Conservation (phyloP, 2,113 vertebrate genomes). For the Forbesichthys papilliferus region DNA sequence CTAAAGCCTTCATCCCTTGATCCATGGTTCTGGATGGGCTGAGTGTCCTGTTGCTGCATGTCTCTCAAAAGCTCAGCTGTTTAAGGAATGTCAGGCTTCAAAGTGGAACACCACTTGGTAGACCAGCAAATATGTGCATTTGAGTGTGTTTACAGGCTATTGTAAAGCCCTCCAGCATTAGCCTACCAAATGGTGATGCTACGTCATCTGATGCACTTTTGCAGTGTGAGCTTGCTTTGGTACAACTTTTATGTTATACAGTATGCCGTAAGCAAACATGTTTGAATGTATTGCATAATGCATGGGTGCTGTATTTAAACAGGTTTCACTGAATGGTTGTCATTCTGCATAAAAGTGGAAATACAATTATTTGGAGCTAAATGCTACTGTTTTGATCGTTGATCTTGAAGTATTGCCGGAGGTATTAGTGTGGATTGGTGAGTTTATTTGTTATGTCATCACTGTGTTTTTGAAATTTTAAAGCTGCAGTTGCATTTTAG, state of each 20-base stretch:
- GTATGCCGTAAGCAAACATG: too few species aligned
- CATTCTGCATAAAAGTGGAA: too few species aligned
- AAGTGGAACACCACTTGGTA: conserved; percentile 23
- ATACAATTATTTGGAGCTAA: too few species aligned
- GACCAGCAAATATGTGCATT: conserved; percentile 12
- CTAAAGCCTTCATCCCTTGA: conserved; percentile 32
- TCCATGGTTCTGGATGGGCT: conserved; percentile 25
- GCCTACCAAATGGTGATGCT: not conserved
- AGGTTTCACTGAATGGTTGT: too few species aligned
- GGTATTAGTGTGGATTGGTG: not conserved
- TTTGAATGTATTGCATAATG: too few species aligned
- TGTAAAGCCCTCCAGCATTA: conserved; percentile 3
- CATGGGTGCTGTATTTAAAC: too few species aligned
- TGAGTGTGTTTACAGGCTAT: conserved; percentile 6
- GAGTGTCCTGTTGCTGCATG: conserved; percentile 60
- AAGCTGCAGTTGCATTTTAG: conserved; percentile 1
- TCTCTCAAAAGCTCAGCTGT: conserved; percentile 63
- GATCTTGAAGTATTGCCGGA: not conserved
- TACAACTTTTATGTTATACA: too few species aligned
- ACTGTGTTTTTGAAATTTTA: not conserved
- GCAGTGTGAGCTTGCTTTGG: too few species aligned
- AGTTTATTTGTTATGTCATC: not conserved
- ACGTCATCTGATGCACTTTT: too few species aligned
- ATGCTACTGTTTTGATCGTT: too few species aligned
- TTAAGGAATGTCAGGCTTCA: conserved; percentile 50